Base-by-base conservation (phyloP, 2,113 vertebrate genomes). In the Strigops habroptila region DNA sequence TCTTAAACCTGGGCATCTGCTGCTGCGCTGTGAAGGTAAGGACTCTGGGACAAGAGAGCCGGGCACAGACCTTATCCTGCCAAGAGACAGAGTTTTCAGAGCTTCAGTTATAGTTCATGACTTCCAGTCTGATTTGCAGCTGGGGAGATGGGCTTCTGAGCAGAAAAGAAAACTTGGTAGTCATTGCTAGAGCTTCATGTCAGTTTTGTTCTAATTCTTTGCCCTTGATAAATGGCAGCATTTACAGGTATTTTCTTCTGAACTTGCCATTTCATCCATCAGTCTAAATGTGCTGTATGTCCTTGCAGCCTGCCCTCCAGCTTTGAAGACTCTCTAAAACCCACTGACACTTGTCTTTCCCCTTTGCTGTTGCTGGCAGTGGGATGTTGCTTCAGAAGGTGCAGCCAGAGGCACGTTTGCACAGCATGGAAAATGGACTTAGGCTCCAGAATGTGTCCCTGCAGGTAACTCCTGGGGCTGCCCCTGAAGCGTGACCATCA, bases 341-440 rank as follows among this genome's bases (percentile, higher is more conserved):
- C 33, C 25, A 1, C 21, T 4, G 28, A 63, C 15, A 3, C 8
- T 7, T 33, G 4, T 35, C 33, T 51, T 17, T 49, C 18, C 44
- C 27, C 43, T 23, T 70, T 49, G 57, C 39, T 46, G 8, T 28
- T n/a, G 17, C 15, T 64, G 98, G 98, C 37, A 95, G 97, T 68
- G 97, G 60, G 13, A 97, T 4, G 93, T 93, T 35, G 97, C 98
- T 83, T 82, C 85, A 35, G 92, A 98, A 90, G 95, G 96, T 5
- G 90, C 91, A 14, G 97, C 97, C 19, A 86, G 90, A 55, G 91
- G 94, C 1, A 92, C 94, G 4, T 94, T 97, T 16, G 6, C 37
- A 24, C 67, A 92, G 43, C 96, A 80, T 33, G 95, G 82, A 33
- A 91, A 78, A 30, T 93, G 71, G 96, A 96, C 39, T 97, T 96